Evolutionary conservation across 2,888 invertebrate genomes (phyloP).

Genomic region (Oligia latruncula): DNA sequence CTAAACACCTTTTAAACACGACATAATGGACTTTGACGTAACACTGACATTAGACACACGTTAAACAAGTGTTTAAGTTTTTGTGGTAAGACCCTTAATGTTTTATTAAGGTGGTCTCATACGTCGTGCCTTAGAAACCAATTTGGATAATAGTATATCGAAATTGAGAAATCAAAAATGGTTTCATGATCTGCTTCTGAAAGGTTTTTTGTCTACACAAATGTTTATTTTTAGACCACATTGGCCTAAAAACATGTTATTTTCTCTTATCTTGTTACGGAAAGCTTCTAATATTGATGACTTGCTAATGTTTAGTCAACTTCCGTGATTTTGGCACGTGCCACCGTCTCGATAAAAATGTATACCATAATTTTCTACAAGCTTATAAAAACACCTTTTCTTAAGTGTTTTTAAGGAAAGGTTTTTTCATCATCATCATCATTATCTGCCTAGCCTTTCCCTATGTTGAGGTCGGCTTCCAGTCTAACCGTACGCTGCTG

Average conservation of each 20-base stretch:
- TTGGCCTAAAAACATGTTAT: background rate
- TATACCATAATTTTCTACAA: background rate
- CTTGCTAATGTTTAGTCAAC: background rate
- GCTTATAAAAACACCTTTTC: background rate
- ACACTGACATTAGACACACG: no score
- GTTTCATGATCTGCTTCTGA: background rate
- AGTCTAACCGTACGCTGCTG: background rate
- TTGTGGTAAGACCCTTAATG: no score
- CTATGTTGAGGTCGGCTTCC: background rate
- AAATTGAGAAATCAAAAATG: background rate
- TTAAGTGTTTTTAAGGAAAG: background rate
- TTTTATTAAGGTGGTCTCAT: no score
- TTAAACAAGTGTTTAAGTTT: no score
- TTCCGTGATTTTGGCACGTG: background rate
- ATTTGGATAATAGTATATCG: background rate
- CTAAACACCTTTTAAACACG: no score
- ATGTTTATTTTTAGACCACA: background rate
- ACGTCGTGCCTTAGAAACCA: background rate
- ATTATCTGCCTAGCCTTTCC: no score
- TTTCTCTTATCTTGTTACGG: background rate
- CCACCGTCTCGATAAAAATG: background rate
- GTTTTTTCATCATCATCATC: background rate
- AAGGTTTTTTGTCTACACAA: background rate
- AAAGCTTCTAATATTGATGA: background rate
- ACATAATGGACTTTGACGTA: no score